phyloP scores from a whole-genome alignment of 1,140 invertebrate species.

The Aradophagus sp. region DNA sequence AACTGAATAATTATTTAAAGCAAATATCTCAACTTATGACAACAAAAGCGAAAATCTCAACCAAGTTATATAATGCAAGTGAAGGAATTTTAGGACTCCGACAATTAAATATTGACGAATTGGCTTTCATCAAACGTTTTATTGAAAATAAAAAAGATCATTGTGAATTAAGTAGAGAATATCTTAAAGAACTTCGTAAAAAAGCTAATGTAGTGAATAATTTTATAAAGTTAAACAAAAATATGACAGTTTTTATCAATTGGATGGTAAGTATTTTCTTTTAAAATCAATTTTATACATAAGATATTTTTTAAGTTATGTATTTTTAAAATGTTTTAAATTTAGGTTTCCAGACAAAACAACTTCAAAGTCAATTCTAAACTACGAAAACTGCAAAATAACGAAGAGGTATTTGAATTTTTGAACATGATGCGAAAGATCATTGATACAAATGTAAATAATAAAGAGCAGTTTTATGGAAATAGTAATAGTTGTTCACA shows the following conservation, averaged over 20 bases:
- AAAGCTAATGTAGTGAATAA: conserved; percentile 10
- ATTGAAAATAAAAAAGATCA: conserved; percentile 14
- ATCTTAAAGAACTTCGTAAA: conserved; percentile 17
- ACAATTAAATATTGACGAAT: conserved; percentile 64
- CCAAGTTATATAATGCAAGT: conserved; percentile 61
- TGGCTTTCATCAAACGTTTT: conserved; percentile 60
- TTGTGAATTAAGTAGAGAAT: conserved; percentile 3
- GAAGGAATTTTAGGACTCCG: conserved; percentile 55
- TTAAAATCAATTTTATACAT: not conserved
- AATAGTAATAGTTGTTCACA: too few species aligned
- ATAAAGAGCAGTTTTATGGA: too few species aligned
- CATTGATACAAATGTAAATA: conserved; percentile 6
- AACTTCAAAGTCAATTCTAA: not conserved
- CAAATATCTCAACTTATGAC: conserved; percentile 61
- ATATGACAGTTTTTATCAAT: conserved; percentile 9
- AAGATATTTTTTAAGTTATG: too few species aligned
- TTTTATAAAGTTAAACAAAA: conserved; percentile 11
- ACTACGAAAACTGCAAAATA: not conserved
- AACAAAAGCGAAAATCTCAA: conserved; percentile 61
- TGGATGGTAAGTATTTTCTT: conserved; percentile 26
- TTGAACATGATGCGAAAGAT: conserved; percentile 3
- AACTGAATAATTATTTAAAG: conserved; percentile 66
- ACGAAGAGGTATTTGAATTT: conserved; percentile 12
- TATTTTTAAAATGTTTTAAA: too few species aligned
- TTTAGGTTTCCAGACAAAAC: conserved; percentile 9